Base-by-base conservation (phyloP, 2,113 vertebrate genomes). In the Manacus vitellinus region DNA sequence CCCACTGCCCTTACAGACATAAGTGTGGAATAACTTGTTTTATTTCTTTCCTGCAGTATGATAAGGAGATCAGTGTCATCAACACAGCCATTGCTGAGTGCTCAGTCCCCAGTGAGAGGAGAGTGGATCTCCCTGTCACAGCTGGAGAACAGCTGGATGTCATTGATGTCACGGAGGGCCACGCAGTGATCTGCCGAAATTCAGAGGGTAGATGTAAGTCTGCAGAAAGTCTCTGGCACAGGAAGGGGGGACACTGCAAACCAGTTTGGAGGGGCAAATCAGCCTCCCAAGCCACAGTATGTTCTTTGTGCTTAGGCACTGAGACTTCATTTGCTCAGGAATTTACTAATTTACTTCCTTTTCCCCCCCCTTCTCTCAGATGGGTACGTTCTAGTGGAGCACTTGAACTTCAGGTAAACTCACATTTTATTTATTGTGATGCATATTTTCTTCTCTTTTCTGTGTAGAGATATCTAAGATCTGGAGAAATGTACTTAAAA, bases 351-450 rank as follows among this genome's bases (percentile, higher is more conserved):
- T 39, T 61, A 6, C 14, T 25, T 4, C 54, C 12, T 41, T 56
- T n/a, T n/a, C 14, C 0, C 0, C 12, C 73, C 73, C 65, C 28
- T 84, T 79, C 84, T 62, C 52, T 33, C 66, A 98, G 98, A 97
- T 92, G 98, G 98, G 3, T 97, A 97, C 24, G 98, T 98, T 39
- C 96, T 97, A 35, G 94, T 98, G 94, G 96, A 98, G 81, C 95
- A 98, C 72, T 91, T 98, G 96, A 91, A 97, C 82, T 98, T 98
- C 97, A 97, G 97, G 98, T 98, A 98, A 98, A 97, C 83, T 61
- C 47, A 4, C 35, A 2, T 52, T 88, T 91, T 84, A 59, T 89
- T 95, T 89, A 68, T 72, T 13, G 3, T 30, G 35, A n/a, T 68
- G 73, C 30, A 2, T 24, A 4, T 82, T 94, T 94, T 41, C 58